Base-by-base conservation (phyloP, 1,140 invertebrate species). In the Drosophila equinoxialis region DNA sequence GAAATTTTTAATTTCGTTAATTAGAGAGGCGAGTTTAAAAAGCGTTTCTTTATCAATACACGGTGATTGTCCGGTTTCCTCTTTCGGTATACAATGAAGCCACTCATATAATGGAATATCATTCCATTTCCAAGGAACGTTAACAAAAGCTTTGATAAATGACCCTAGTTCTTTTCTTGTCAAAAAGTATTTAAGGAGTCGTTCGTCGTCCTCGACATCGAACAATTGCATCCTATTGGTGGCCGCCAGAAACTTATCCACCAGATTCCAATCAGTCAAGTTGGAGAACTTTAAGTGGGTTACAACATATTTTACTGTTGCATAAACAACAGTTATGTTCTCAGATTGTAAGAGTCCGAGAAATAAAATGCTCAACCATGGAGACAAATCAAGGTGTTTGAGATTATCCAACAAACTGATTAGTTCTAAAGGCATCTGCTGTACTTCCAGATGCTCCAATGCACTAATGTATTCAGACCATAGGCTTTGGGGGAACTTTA, bases 361-460 rank as follows among this genome's bases (percentile, higher is more conserved):
- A 60, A 93, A 93, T 57, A 93, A 71, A 64, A 92, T 91, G 20
- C 85, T 79, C 3, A 93, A 8, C 93, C 93, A 94, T 4, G 45
- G 58, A 6, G 30, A 6, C 8, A 42, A 33, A 77, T 30, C 6
- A 30, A 81, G 82, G 8, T 75, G 33, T 82, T 3, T 11, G 79
- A 74, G n/a, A 93, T 91, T 58, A 94, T 94, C 39, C 92, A 82
- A 39, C 37, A 48, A 17, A 94, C 87, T 11, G 95, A 84, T 81
- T 95, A 94, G 13, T 93, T 92, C 80, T 94, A 7, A 17, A 5
- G n/a, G n/a, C 42, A 17, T 17, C 7, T 14, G 94, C 73, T 94
- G 94, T 76, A 94, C 94, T 80, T 95, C 94, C 14, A 95, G 84
- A 17, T 92, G 92, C 83, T 95, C 94, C 33, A 94, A 69, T 17